Evolutionary conservation across 2,888 invertebrate species (phyloP).

Genomic region (Catotricha subobsoleta): DNA sequence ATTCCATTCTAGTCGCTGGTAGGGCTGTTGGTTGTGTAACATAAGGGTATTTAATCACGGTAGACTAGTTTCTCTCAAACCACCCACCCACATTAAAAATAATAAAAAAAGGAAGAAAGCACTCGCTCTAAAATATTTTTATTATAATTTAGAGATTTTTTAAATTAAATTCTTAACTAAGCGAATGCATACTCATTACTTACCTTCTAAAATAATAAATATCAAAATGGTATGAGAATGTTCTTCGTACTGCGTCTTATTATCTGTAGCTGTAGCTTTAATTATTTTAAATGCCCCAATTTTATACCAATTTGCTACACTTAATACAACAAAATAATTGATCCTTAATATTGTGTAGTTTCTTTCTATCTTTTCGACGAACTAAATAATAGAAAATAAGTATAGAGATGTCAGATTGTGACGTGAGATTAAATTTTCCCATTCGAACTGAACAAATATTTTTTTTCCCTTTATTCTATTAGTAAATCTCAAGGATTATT

Average conservation of each 20-base stretch:
- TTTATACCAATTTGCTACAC: no score
- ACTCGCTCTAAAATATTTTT: not conserved
- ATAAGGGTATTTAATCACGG: constrained; percentile 9
- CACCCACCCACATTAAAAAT: not conserved
- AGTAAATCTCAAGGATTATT: constrained; percentile 18
- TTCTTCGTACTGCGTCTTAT: no score
- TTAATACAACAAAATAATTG: no score
- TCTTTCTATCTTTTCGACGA: no score
- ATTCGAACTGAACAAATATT: constrained; percentile 1
- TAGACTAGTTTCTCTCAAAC: not conserved
- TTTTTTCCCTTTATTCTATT: constrained; percentile 8
- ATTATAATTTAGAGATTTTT: not conserved
- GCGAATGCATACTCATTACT: not conserved
- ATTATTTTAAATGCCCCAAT: no score
- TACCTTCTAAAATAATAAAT: no score
- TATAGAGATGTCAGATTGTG: constrained; percentile 9
- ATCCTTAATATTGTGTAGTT: no score
- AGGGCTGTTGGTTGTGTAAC: not conserved
- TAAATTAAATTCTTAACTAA: not conserved
- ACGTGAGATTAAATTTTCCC: constrained; percentile 10
- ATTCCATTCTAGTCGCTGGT: no score
- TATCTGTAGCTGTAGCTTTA: no score
- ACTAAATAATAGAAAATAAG: constrained; percentile 1
- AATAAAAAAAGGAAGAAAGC: not conserved
- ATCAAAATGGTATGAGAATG: no score